These are phyloP conservation scores for Spicauda simplicius DNA, from an alignment of 2,888 invertebrate species.

Conservation along the genomic window DNA sequence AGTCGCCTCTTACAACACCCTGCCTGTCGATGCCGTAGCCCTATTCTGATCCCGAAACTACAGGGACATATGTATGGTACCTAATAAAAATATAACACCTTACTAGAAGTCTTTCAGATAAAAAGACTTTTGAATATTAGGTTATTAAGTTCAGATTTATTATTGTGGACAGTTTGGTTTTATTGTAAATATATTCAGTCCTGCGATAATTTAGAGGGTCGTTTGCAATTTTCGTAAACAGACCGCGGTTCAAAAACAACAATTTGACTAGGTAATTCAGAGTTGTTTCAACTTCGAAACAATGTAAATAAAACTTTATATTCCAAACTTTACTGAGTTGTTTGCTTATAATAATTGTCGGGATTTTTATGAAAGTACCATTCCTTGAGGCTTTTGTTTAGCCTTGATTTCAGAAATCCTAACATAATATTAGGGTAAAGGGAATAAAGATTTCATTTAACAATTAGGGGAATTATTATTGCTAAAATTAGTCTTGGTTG, in stretches of 20 bases:
- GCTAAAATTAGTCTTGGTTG: too few species aligned
- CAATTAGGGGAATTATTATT: background rate
- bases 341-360: background rate
- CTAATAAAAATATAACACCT: too few species aligned
- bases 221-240: background rate
- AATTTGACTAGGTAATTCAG: background rate
- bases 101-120: too few species aligned
- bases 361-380: background rate
- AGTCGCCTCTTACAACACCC: too few species aligned
- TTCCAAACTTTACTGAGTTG: background rate
- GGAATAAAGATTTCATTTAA: background rate
- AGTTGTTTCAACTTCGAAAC: background rate
- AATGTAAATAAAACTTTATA: background rate
- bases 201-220: background rate
- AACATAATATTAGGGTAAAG: background rate
- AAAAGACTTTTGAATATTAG: too few species aligned
- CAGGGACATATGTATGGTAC: too few species aligned
- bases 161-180: too few species aligned
- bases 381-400: background rate
- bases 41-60: too few species aligned
- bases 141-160: too few species aligned
- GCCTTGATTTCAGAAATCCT: background rate
- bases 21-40: too few species aligned
- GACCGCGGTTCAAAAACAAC: background rate
- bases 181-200: background rate